Percentiles rank a stretch among this genome's conserved stretches.
Evolutionary conservation across 1,140 invertebrate genomes (phyloP).

Genomic region (Lethrus apterus): DNA sequence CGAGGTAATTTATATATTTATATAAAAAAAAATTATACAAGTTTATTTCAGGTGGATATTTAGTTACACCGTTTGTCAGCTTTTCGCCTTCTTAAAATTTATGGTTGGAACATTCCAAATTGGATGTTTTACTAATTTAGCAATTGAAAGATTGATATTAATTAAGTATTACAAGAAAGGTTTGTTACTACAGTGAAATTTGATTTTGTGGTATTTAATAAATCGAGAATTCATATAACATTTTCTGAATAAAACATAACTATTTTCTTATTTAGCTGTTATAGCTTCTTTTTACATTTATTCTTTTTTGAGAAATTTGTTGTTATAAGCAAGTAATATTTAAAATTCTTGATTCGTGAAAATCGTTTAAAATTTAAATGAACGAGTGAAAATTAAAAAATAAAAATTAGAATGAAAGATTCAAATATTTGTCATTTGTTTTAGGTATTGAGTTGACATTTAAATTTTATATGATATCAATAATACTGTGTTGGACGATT

Average conservation of each 20-base stretch:
- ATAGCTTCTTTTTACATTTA: not conserved
- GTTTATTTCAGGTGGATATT: constrained; percentile 7
- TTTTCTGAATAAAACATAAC: no score
- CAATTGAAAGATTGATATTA: not conserved
- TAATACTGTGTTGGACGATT: not conserved
- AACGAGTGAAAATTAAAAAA: no score
- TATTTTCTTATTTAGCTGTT: no score
- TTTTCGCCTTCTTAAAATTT: not conserved
- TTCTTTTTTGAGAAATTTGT: not conserved
- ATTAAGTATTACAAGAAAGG: constrained; percentile 1
- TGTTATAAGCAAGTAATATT: not conserved
- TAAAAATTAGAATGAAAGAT: no score
- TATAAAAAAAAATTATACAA: not conserved
- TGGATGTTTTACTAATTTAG: not conserved
- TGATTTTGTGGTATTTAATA: no score
- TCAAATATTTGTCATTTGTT: no score
- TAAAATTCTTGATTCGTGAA: no score
- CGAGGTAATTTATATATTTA: constrained; percentile 3
- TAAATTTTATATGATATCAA: constrained; percentile 5
- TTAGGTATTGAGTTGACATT: not conserved
- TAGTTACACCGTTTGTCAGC: constrained; percentile 2
- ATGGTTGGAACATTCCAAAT: constrained; percentile 7
- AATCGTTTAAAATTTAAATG: no score
- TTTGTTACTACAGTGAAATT: no score
- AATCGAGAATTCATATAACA: no score